phyloP scores from a whole-genome alignment of 1,140 invertebrate species.

The Ylistrum balloti region DNA sequence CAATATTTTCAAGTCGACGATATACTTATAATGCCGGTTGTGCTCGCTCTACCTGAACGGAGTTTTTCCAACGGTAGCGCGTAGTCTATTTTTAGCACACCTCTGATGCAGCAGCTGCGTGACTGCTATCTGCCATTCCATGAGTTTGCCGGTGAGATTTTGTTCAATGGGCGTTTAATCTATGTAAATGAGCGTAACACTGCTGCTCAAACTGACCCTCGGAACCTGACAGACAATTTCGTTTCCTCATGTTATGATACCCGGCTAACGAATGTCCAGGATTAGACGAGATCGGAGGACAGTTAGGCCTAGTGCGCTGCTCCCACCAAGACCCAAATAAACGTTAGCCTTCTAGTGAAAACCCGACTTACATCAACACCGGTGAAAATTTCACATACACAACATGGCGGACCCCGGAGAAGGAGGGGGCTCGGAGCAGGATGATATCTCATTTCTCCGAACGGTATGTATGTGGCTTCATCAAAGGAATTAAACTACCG shows the following conservation, averaged over 20 bases:
- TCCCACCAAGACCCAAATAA: background rate
- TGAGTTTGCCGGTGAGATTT: constrained; percentile 27
- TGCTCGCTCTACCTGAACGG: background rate
- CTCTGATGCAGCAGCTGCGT: constrained; percentile 31
- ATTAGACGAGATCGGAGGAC: background rate
- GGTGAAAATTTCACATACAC: constrained; percentile 22
- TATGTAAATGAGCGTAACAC: constrained; percentile 32
- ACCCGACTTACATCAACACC: background rate
- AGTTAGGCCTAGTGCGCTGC: background rate
- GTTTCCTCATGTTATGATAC: constrained; percentile 25
- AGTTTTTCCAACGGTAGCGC: constrained; percentile 31
- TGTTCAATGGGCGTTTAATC: constrained; percentile 30
- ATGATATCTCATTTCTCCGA: constrained; percentile 73
- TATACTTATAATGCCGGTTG: too few relatives aligned
- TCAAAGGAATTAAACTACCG: background rate
- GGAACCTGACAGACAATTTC: constrained; percentile 46
- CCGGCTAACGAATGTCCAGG: background rate
- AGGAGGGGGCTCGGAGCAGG: constrained; percentile 72
- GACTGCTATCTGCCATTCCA: constrained; percentile 37
- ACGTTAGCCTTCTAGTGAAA: constrained; percentile 30
- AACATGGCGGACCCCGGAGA: constrained; percentile 73
- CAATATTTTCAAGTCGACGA: too few relatives aligned
- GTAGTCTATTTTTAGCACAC: constrained; percentile 38
- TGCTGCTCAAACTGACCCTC: constrained; percentile 53
- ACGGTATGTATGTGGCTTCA: constrained; percentile 68